These are phyloP conservation scores for Poecilobothrus nobilitatus DNA, from an alignment of 2,888 invertebrate genomes.

Conservation along the genomic window DNA sequence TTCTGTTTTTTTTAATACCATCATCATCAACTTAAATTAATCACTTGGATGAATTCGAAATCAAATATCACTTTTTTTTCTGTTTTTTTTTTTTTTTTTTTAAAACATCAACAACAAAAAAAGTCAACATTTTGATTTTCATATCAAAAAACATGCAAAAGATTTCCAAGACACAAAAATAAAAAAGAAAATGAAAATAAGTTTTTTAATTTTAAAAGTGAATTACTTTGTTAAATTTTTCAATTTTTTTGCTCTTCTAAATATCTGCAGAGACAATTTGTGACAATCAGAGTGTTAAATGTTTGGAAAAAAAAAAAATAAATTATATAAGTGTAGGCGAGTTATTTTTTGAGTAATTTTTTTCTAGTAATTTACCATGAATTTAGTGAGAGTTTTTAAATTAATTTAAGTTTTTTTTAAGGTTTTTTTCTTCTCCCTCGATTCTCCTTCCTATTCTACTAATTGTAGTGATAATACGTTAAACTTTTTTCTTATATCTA, in stretches of 20 bases:
- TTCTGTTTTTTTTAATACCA: neutral
- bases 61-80: neutral
- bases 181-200: neutral
- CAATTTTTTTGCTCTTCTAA: too few relatives aligned
- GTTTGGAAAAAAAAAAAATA: neutral
- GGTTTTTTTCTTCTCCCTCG: too few relatives aligned
- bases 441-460: too few relatives aligned
- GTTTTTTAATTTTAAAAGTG: neutral
- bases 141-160: neutral
- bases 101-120: too few relatives aligned
- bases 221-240: too few relatives aligned
- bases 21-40: neutral
- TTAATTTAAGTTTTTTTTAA: neutral
- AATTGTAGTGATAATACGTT: too few relatives aligned
- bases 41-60: neutral
- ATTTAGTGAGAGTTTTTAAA: neutral
- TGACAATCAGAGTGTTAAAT: conserved; percentile 6
- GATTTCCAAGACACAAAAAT: neutral
- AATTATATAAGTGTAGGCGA: conserved; percentile 3
- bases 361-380: neutral
- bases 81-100: neutral
- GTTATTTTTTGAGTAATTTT: too few relatives aligned
- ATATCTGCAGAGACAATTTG: neutral
- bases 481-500: too few relatives aligned
- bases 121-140: too few relatives aligned